phyloP scores from a whole-genome alignment of 2,113 vertebrate species.

The Podarcis cretensis region DNA sequence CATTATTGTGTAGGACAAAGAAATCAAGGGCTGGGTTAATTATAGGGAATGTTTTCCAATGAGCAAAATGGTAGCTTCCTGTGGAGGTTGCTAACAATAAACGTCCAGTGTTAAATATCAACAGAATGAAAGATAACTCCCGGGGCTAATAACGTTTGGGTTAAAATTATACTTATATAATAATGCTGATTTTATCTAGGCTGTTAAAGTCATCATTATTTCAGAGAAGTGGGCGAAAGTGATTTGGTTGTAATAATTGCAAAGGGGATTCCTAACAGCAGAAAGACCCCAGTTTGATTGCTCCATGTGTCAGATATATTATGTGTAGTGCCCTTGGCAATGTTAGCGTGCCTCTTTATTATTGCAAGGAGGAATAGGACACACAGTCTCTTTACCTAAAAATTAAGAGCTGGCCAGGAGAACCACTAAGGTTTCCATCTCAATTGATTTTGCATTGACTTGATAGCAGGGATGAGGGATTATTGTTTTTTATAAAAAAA shows the following conservation, averaged over 20 bases:
- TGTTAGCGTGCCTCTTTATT: background rate
- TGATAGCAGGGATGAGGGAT: background rate
- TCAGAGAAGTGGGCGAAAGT: background rate
- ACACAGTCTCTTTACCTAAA: background rate
- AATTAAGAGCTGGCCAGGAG: too few species aligned
- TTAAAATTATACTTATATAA: background rate
- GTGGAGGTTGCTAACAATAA: background rate
- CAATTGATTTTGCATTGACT: background rate
- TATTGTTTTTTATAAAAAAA: too few species aligned
- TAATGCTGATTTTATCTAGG: background rate
- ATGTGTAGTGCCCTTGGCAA: background rate
- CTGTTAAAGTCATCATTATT: background rate
- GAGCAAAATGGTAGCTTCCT: background rate
- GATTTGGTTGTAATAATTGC: background rate
- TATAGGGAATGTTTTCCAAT: conserved; percentile 5
- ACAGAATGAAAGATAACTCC: background rate
- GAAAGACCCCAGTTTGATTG: background rate
- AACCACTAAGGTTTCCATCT: background rate
- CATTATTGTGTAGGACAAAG: conserved; percentile 3
- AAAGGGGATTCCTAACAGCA: background rate
- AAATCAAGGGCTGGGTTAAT: conserved; percentile 25
- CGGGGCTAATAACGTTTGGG: background rate
- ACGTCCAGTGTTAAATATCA: background rate
- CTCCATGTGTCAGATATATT: background rate
- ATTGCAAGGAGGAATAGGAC: background rate